A percentile compares a stretch with the other conserved stretches of the same genome.
Conservation (phyloP, 2,113 vertebrate genomes). For the Microcebus jonahi region DNA sequence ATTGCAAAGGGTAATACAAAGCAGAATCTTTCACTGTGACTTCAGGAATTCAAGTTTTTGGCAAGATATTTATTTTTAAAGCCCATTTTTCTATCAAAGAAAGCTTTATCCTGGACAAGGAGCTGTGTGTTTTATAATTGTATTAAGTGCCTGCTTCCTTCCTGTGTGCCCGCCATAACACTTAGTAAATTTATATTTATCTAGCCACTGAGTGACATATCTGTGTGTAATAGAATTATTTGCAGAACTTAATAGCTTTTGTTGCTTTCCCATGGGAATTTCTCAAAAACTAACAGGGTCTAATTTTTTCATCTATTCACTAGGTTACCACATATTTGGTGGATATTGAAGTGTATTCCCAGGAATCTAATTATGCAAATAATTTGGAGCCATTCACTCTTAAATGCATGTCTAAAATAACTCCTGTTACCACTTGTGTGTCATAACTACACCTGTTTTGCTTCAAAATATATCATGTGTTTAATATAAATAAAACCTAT, state of each 20-base stretch:
- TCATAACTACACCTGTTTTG: neutral
- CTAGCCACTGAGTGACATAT: slow-evolving; percentile 82
- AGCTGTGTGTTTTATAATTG: slow-evolving; percentile 75
- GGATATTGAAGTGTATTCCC: slow-evolving; percentile 6
- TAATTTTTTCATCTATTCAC: slow-evolving; percentile 59
- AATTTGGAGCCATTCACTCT: slow-evolving; percentile 66
- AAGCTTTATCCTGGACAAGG: slow-evolving; percentile 66
- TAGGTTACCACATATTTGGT: neutral
- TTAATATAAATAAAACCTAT: slow-evolving; percentile 60
- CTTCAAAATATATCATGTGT: neutral
- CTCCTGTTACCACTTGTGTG: slow-evolving; percentile 51
- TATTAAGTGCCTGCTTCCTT: slow-evolving; percentile 72
- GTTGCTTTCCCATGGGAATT: slow-evolving; percentile 71
- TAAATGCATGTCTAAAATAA: slow-evolving; percentile 59
- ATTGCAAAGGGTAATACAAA: neutral
- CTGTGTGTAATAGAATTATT: slow-evolving; percentile 82
- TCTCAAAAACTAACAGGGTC: slow-evolving; percentile 83
- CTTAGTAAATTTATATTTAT: slow-evolving; percentile 85
- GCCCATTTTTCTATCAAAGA: slow-evolving; percentile 69
- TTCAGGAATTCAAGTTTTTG: slow-evolving; percentile 71
- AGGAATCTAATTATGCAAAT: slow-evolving; percentile 58
- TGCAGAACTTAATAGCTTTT: slow-evolving; percentile 67
- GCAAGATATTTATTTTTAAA: slow-evolving; percentile 62
- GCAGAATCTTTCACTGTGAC: neutral
- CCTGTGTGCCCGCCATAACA: slow-evolving; percentile 59